Evolutionary conservation across 2,113 vertebrate species (phyloP).

Genomic region (Elachura formosa): DNA sequence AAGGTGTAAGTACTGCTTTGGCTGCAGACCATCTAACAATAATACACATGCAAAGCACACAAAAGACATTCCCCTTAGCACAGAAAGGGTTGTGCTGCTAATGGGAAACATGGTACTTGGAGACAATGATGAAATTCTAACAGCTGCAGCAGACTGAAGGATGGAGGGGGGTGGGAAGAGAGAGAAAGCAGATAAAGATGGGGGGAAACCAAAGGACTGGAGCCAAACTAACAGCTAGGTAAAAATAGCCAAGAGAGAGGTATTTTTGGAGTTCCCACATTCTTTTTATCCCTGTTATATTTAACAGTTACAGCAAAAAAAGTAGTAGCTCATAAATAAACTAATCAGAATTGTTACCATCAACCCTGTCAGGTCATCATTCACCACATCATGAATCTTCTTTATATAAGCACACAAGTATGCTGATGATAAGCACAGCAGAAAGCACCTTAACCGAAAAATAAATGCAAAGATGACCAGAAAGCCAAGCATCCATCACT

Average conservation of each 20-base stretch:
- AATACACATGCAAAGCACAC: background rate
- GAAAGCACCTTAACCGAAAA: background rate
- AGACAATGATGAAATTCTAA: conserved; percentile 59
- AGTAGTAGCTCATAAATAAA: background rate
- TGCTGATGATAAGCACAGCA: background rate
- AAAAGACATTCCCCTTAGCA: background rate
- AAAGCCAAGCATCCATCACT: background rate
- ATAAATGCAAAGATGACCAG: background rate
- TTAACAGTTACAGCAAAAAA: background rate
- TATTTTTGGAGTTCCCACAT: conserved; percentile 6
- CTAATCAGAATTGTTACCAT: background rate
- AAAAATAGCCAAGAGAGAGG: background rate
- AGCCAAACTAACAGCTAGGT: conserved; percentile 39
- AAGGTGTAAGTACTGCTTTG: background rate
- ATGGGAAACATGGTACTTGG: conserved; percentile 6
- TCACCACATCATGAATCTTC: background rate
- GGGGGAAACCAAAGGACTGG: background rate
- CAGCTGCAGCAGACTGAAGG: conserved; percentile 56
- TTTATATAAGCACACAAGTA: background rate
- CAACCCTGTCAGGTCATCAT: background rate
- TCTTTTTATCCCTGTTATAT: background rate
- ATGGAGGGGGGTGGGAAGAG: background rate
- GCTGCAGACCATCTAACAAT: background rate
- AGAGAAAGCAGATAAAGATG: background rate
- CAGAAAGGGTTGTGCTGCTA: background rate